Conservation (phyloP, 2,113 vertebrate genomes). For the Perca schrenkii region DNA sequence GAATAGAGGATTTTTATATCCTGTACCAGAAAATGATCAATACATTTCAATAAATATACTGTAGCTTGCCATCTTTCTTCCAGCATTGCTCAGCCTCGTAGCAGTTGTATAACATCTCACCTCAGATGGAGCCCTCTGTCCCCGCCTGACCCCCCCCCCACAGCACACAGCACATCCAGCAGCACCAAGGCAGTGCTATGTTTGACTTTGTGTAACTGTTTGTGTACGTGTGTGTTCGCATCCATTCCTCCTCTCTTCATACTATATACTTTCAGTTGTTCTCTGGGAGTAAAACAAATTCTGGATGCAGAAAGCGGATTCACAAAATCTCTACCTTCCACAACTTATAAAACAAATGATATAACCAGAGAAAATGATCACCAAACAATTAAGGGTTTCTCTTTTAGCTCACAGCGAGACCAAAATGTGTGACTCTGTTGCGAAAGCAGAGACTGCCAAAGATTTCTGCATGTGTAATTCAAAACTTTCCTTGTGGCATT, state of each 20-base stretch:
- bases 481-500: slow-evolving; percentile 23
- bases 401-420: slow-evolving; percentile 51
- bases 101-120: slow-evolving; percentile 36
- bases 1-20: no score
- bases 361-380: slow-evolving; percentile 53
- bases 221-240: background rate
- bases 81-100: background rate
- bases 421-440: slow-evolving; percentile 69
- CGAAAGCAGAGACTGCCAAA: slow-evolving; percentile 54
- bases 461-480: slow-evolving; percentile 43
- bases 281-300: background rate
- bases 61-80: background rate
- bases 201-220: background rate
- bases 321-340: slow-evolving; percentile 1
- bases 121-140: slow-evolving; percentile 15
- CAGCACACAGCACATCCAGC: background rate
- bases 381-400: slow-evolving; percentile 38
- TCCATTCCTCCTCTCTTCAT: background rate
- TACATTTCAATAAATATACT: no score
- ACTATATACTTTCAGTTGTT: background rate
- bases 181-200: background rate
- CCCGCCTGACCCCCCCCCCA: slow-evolving; percentile 10
- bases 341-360: slow-evolving; percentile 48
- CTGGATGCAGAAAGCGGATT: background rate
- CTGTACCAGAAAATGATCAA: no score